Evolutionary conservation across 2,797 vertebrate species (phyloP).

Genomic region (Cirrhinus molitorella): DNA sequence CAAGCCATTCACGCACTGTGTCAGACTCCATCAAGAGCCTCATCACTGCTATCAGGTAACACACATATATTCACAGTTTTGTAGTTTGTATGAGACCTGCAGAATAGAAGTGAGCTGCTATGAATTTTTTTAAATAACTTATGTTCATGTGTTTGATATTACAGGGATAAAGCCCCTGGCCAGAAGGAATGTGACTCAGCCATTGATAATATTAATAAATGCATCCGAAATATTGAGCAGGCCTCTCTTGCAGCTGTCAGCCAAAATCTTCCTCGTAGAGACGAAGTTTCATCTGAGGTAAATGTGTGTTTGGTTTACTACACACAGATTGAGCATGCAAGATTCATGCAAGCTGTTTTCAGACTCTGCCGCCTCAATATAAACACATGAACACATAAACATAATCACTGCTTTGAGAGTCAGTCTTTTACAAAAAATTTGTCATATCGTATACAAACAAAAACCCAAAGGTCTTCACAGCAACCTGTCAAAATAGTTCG

Average conservation of each 20-base stretch:
- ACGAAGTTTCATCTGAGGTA: slow-evolving; percentile 97
- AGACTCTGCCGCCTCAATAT: too few relatives aligned
- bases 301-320: too few relatives aligned
- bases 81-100: neutral
- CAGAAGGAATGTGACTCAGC: slow-evolving; percentile 95
- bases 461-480: too few relatives aligned
- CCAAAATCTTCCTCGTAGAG: slow-evolving; percentile 90
- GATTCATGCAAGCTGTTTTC: too few relatives aligned
- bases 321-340: too few relatives aligned
- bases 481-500: too few relatives aligned
- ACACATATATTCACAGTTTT: neutral
- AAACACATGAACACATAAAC: too few relatives aligned
- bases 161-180: slow-evolving; percentile 96
- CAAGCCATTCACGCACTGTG: slow-evolving; percentile 92
- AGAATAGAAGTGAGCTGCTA: neutral
- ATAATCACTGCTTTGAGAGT: too few relatives aligned
- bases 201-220: slow-evolving; percentile 94
- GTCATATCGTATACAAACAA: too few relatives aligned
- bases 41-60: slow-evolving; percentile 94
- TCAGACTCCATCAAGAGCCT: slow-evolving; percentile 98
- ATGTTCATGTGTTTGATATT: neutral
- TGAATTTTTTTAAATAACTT: neutral
- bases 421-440: too few relatives aligned
- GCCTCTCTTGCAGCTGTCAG: slow-evolving; percentile 91
- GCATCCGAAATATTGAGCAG: slow-evolving; percentile 95